Evolutionary conservation across 2,888 invertebrate genomes (phyloP), one percentile per base, ranked within the genome.

Genomic region (Cephus sareptanus): DNA sequence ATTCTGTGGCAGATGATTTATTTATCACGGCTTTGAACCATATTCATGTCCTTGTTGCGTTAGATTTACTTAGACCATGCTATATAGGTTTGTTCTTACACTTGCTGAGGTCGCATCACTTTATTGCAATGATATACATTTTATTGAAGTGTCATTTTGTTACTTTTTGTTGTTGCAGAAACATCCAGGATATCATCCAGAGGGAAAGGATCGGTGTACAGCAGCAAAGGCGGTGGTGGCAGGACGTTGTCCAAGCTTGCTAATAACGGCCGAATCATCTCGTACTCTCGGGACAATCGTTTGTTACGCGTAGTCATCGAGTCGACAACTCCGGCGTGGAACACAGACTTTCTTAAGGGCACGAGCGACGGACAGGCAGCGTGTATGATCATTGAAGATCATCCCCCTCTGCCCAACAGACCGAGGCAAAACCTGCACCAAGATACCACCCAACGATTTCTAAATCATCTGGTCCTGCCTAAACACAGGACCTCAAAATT

Each of bases 401-500:
- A 89, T 80, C 88, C 90, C 89, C 90, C 90, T 88, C 89, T 90
- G 90, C 90, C 89, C 89, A 90, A 86, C 84, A 91, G 88, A 90
- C 86, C 90, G 89, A 90, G 90, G 90, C 89, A 90, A 87, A 89
- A 89, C 86, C 87, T 85, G 85, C 87, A 89, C 85, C 91, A 91
- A 89, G 91, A 91, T 90, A 89, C 88, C 86, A 90, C 88, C 89
- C 90, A 90, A 88, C 90, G 88, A 87, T 89, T 90, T 84, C 82
- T 90, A 85, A 90, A 90, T 83, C 90, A 90, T 79, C 84, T 91
- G 86, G 88, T 90, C 87, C 89, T 91, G 89, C 90, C 91, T 78
- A 91, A 91, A 84, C 91, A 88, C 93, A 96, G 97, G 96, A 96
- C 96, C 94, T 96, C 96, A 95, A 97, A 97, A 97, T 97, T 97